A percentile compares a stretch with the other conserved stretches of the same genome.
Conservation (phyloP, 2,113 vertebrate genomes). For the Perccottus glenii region DNA sequence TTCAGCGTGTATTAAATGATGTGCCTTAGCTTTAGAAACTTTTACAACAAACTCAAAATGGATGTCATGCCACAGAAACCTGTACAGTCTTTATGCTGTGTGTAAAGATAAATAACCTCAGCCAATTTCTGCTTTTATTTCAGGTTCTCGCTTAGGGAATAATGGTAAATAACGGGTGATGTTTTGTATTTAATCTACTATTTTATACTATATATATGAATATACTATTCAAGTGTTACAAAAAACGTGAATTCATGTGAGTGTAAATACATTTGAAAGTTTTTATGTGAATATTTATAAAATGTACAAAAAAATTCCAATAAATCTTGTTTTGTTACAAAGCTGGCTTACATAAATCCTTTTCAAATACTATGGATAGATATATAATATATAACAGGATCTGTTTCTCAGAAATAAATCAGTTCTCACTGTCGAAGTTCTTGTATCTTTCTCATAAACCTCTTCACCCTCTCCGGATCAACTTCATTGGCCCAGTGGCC, state of each 20-base stretch:
- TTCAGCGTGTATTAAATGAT: slow-evolving; percentile 4
- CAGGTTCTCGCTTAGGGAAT: not conserved
- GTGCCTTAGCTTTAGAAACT: slow-evolving; percentile 34
- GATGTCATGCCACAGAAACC: slow-evolving; percentile 11
- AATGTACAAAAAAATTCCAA: slow-evolving; percentile 55
- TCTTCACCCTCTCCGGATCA: slow-evolving; percentile 77
- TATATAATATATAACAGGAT: too few relatives aligned
- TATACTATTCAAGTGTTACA: slow-evolving; percentile 19
- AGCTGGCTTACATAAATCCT: slow-evolving; percentile 6
- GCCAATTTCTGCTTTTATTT: slow-evolving; percentile 4
- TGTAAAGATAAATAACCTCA: not conserved
- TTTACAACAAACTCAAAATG: not conserved
- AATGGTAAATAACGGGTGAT: slow-evolving; percentile 6
- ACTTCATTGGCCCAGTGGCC: slow-evolving; percentile 83
- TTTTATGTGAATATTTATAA: slow-evolving; percentile 64
- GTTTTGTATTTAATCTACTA: slow-evolving; percentile 19
- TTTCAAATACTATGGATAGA: not conserved
- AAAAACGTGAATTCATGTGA: slow-evolving; percentile 2
- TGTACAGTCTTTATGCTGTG: slow-evolving; percentile 20
- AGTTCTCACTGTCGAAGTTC: slow-evolving; percentile 69
- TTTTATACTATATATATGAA: too few relatives aligned
- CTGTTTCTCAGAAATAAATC: not conserved
- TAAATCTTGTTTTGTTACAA: slow-evolving; percentile 59
- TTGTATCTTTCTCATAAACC: slow-evolving; percentile 82
- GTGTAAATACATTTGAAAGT: slow-evolving; percentile 51